These are phyloP conservation scores for Cheilosia soror DNA, from an alignment of 2,888 invertebrate genomes.

Conservation along the genomic window DNA sequence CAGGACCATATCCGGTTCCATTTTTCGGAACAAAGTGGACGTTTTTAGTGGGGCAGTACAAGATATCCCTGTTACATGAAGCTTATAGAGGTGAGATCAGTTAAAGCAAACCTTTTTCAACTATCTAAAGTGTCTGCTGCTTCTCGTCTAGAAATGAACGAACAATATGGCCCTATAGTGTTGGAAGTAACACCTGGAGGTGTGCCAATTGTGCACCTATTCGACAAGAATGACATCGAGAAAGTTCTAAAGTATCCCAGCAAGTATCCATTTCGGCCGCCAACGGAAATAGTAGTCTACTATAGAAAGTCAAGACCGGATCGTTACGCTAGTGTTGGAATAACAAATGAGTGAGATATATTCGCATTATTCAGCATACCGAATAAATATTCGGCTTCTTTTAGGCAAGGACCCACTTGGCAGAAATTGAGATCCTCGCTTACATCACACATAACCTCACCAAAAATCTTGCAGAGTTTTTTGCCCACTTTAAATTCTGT, in stretches of 20 bases:
- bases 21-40: conserved; percentile 92
- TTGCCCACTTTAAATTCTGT: conserved; percentile 90
- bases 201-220: conserved; percentile 89
- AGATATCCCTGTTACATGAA: conserved; percentile 90
- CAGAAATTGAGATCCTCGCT: conserved; percentile 88
- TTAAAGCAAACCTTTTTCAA: neutral
- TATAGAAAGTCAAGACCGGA: conserved; percentile 91
- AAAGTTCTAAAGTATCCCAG: conserved; percentile 89
- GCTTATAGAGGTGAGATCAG: conserved; percentile 88
- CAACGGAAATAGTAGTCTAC: conserved; percentile 91
- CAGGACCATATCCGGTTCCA: conserved; percentile 90
- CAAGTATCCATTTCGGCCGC: conserved; percentile 91
- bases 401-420: conserved; percentile 92
- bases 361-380: neutral
- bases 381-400: conserved; percentile 16
- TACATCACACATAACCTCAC: conserved; percentile 90
- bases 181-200: conserved; percentile 91
- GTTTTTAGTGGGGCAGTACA: conserved; percentile 87
- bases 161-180: conserved; percentile 90
- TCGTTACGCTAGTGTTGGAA: conserved; percentile 91
- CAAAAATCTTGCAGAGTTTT: conserved; percentile 89
- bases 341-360: conserved; percentile 91
- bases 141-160: conserved; percentile 86
- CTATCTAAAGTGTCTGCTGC: neutral
- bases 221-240: conserved; percentile 89